Percentiles rank a stretch among this genome's conserved stretches.
phyloP scores from a whole-genome alignment of 2,113 vertebrate species.

The Malurus alboscapulatus region DNA sequence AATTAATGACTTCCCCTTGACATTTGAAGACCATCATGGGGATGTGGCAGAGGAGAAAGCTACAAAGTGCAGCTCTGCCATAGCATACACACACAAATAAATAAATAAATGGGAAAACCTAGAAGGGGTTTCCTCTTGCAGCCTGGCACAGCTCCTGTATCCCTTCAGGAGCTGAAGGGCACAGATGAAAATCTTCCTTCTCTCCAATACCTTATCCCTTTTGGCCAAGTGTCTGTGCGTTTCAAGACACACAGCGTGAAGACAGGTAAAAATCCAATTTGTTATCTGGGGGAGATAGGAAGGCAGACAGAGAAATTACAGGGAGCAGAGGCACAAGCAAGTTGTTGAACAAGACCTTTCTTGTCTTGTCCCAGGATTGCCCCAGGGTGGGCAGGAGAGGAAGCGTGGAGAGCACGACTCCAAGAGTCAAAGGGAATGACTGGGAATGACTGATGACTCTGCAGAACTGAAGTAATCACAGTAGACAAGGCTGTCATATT shows the following conservation, averaged over 20 bases:
- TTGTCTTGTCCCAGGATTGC: background rate
- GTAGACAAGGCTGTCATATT: constrained; percentile 37
- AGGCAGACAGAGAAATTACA: background rate
- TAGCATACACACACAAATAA: background rate
- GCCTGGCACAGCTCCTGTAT: background rate
- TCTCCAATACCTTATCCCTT: background rate
- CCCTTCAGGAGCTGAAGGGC: background rate
- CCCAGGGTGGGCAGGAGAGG: background rate
- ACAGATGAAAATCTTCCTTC: background rate
- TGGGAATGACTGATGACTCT: background rate
- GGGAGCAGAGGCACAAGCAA: background rate
- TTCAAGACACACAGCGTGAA: background rate
- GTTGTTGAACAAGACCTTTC: background rate
- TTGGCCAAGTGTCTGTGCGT: background rate
- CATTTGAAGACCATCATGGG: background rate
- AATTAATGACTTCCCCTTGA: background rate
- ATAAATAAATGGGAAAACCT: background rate
- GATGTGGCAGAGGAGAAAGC: background rate
- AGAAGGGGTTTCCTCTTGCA: background rate
- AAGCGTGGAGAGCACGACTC: fast-evolving
- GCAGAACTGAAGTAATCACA: constrained; percentile 26
- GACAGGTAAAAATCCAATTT: background rate
- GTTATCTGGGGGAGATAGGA: background rate
- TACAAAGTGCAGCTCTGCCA: background rate
- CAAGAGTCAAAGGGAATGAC: background rate